Percentiles rank a stretch among this genome's conserved stretches.
Conservation (phyloP, 2,888 invertebrate genomes). For the Nomada goodeniana region DNA sequence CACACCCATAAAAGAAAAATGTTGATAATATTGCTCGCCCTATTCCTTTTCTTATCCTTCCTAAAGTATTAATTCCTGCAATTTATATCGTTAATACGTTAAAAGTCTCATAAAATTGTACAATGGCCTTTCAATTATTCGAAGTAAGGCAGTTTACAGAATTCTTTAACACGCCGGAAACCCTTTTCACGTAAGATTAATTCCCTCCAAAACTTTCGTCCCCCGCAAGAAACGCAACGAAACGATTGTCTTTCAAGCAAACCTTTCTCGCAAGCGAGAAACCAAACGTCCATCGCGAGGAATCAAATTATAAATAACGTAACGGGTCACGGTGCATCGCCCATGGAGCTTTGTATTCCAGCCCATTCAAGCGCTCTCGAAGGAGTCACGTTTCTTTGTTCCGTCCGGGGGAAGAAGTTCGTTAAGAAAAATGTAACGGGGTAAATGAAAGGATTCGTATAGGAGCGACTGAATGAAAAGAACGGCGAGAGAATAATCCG, state of each 20-base stretch:
- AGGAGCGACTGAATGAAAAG: slow-evolving; percentile 4
- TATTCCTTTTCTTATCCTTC: too few relatives aligned
- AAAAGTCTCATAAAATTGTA: too few relatives aligned
- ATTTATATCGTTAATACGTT: too few relatives aligned
- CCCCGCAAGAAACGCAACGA: background rate
- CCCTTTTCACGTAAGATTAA: background rate
- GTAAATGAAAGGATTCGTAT: background rate
- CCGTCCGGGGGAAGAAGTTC: slow-evolving; percentile 15
- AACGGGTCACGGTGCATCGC: background rate
- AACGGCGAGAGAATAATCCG: slow-evolving; percentile 4
- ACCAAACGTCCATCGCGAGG: background rate
- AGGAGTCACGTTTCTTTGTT: slow-evolving; percentile 30
- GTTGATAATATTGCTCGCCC: too few relatives aligned
- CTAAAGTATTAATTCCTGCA: too few relatives aligned
- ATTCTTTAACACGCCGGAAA: background rate
- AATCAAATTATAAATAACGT: slow-evolving; percentile 41
- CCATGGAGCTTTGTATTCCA: slow-evolving; percentile 16
- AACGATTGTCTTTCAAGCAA: slow-evolving; percentile 1
- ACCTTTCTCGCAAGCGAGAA: background rate
- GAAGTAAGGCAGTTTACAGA: background rate
- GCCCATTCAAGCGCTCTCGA: slow-evolving; percentile 32
- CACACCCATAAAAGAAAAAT: too few relatives aligned
- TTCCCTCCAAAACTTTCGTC: background rate
- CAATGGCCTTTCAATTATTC: too few relatives aligned
- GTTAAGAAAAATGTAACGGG: slow-evolving; percentile 33